These are phyloP conservation scores for Scaptomyza cyrtandrae DNA, from an alignment of 2,888 invertebrate species.

Conservation along the genomic window DNA sequence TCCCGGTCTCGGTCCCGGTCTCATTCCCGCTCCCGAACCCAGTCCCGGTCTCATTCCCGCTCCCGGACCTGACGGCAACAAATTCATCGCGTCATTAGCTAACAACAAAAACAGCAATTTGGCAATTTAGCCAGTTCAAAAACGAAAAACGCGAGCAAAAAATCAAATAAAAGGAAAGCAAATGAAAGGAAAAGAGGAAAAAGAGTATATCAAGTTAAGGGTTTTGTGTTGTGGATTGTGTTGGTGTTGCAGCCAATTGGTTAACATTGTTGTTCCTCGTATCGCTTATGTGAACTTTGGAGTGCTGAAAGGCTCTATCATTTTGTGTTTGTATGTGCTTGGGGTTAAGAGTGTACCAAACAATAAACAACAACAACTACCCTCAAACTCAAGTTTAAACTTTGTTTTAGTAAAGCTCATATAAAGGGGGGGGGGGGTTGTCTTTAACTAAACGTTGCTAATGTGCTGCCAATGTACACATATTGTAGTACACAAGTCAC, in stretches of 20 bases:
- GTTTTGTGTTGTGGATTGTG: conserved; percentile 12
- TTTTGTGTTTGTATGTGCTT: not conserved
- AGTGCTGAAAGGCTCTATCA: conserved; percentile 12
- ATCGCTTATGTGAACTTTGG: conserved; percentile 13
- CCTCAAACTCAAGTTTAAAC: conserved; percentile 12
- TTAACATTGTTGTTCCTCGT: conserved; percentile 30
- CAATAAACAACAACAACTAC: conserved; percentile 20
- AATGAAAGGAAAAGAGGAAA: too few relatives aligned
- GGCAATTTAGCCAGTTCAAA: conserved; percentile 44
- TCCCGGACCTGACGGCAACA: conserved; percentile 38
- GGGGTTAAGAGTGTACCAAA: not conserved
- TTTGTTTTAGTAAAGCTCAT: conserved; percentile 1
- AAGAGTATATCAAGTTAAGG: conserved; percentile 20
- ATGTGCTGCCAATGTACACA: conserved; percentile 20
- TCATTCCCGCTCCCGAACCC: too few relatives aligned
- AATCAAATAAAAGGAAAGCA: not conserved
- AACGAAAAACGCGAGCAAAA: conserved; percentile 2
- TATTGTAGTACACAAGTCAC: too few relatives aligned
- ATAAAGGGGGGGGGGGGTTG: not conserved
- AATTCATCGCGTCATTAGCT: conserved; percentile 73
- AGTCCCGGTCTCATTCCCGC: not conserved
- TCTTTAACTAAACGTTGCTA: conserved; percentile 37
- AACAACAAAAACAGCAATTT: conserved; percentile 48
- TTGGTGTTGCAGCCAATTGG: conserved; percentile 33
- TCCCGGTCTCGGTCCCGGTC: not conserved